phyloP scores from a whole-genome alignment of 2,888 invertebrate genomes.

The Phortica okadai region DNA sequence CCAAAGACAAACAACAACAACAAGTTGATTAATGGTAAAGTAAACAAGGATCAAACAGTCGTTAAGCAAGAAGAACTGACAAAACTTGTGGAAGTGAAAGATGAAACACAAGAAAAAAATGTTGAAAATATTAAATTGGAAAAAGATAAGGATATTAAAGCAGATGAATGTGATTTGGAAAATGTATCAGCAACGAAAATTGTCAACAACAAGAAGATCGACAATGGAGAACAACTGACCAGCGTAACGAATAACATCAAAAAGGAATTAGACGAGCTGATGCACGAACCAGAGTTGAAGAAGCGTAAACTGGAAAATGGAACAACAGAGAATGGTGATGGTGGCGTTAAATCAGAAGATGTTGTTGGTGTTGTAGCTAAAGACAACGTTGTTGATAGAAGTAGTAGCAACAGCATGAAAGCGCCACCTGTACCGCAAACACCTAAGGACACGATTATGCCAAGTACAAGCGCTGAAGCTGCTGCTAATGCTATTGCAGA shows the following conservation, averaged over 20 bases:
- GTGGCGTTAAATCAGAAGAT: constrained; percentile 4
- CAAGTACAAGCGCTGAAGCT: constrained; percentile 31
- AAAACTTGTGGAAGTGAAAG: neutral
- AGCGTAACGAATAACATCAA: constrained; percentile 24
- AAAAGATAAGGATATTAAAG: neutral
- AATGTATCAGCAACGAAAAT: neutral
- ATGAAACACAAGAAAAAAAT: neutral
- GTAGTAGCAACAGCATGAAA: neutral
- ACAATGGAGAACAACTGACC: constrained; percentile 53
- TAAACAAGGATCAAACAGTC: neutral
- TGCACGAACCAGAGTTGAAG: constrained; percentile 41
- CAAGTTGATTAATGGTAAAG: neutral
- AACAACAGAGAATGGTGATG: constrained; percentile 1
- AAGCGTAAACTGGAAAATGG: constrained; percentile 44
- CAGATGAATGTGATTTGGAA: no score
- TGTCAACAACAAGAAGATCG: neutral
- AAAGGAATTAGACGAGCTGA: constrained; percentile 1
- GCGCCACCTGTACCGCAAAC: constrained; percentile 3
- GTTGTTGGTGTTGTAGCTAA: neutral
- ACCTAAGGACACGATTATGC: neutral
- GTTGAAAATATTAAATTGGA: neutral
- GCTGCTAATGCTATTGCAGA: constrained; percentile 24
- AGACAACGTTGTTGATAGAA: constrained; percentile 3
- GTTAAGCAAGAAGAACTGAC: neutral
- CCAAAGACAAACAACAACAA: neutral